Percentiles rank a stretch among this genome's conserved stretches.
Evolutionary conservation across 2,797 vertebrate genomes (phyloP).

Genomic region (Sus cebifrons): DNA sequence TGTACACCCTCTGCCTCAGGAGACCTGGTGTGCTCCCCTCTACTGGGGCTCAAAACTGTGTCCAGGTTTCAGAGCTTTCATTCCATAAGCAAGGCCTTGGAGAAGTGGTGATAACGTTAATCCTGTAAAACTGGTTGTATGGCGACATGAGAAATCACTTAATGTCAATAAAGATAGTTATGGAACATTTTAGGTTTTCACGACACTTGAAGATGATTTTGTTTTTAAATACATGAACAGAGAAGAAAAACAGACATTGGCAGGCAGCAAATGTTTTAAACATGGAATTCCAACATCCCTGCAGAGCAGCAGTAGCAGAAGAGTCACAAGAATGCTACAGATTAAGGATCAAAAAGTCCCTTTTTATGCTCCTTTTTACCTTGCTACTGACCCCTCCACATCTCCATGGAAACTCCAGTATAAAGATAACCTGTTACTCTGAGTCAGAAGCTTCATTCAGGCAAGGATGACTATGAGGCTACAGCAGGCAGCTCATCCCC

Average conservation of each 20-base stretch:
- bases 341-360: not conserved
- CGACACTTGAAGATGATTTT: conserved; percentile 63
- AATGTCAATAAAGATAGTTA: conserved; percentile 1
- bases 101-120: not conserved
- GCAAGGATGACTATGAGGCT: not conserved
- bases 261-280: conserved; percentile 67
- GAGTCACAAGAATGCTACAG: not conserved
- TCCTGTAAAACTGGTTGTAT: not conserved
- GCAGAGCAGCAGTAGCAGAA: not conserved
- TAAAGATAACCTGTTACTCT: conserved; percentile 50
- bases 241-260: conserved; percentile 68
- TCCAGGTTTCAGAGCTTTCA: not conserved
- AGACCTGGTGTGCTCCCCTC: not conserved
- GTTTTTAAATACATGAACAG: conserved; percentile 62
- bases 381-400: not conserved
- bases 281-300: conserved; percentile 23
- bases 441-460: not conserved
- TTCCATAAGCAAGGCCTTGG: not conserved
- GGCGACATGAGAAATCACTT: conserved; percentile 50
- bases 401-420: not conserved
- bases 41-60: not conserved
- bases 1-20: too few relatives aligned
- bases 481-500: not conserved
- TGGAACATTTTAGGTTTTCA: conserved; percentile 43
- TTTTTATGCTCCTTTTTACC: not conserved